These are phyloP conservation scores for Ylistrum balloti DNA, from an alignment of 1,140 invertebrate genomes.

Conservation along the genomic window DNA sequence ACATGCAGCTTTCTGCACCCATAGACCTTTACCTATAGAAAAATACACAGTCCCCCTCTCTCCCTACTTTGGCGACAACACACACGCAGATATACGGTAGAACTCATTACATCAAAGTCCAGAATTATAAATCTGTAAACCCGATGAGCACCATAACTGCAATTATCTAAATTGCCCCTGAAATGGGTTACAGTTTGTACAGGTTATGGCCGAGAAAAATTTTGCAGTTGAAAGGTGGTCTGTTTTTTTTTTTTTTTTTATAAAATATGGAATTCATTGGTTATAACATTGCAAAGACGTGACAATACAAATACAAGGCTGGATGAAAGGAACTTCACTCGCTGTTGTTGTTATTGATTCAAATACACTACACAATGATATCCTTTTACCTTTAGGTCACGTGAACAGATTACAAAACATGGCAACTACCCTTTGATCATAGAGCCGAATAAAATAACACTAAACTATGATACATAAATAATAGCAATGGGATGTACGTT, in stretches of 20 bases:
- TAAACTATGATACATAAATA: neutral
- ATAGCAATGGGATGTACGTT: neutral
- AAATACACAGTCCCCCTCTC: neutral
- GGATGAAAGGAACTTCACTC: neutral
- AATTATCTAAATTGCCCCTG: constrained; percentile 34
- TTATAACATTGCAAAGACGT: constrained; percentile 3
- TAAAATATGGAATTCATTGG: neutral
- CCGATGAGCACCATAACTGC: constrained; percentile 5
- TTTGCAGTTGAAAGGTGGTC: neutral
- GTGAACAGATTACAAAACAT: neutral
- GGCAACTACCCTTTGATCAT: neutral
- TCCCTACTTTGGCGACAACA: neutral
- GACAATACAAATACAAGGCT: neutral
- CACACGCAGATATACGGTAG: neutral
- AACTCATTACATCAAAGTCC: neutral
- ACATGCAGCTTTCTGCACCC: constrained; percentile 21
- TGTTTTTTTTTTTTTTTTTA: no score
- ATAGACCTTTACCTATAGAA: neutral
- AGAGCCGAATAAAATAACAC: neutral
- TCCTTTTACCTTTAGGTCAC: constrained; percentile 2
- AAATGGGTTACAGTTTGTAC: neutral
- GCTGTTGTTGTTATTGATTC: neutral
- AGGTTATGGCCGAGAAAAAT: neutral
- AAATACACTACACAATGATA: neutral
- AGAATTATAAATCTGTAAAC: constrained; percentile 5